phyloP scores from a whole-genome alignment of 2,797 vertebrate species.

The Anguilla megastoma region DNA sequence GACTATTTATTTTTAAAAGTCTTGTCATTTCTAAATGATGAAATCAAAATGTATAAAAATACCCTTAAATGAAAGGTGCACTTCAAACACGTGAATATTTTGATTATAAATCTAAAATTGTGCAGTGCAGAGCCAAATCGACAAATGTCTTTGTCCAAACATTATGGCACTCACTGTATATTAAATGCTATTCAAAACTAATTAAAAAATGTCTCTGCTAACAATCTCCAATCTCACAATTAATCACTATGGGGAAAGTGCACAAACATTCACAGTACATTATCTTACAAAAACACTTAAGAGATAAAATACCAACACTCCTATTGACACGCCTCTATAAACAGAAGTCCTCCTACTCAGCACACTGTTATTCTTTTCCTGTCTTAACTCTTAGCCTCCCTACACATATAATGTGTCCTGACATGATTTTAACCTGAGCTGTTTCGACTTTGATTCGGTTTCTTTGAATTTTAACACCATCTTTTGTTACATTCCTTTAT shows the following conservation, averaged over 20 bases:
- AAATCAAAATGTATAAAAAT: too few relatives aligned
- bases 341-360: neutral
- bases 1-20: too few relatives aligned
- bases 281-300: neutral
- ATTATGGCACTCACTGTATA: neutral
- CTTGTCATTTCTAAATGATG: too few relatives aligned
- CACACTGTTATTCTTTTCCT: neutral
- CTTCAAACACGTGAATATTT: too few relatives aligned
- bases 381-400: neutral
- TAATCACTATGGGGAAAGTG: neutral
- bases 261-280: neutral
- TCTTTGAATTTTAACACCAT: neutral
- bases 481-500: neutral
- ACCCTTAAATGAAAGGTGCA: too few relatives aligned
- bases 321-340: neutral
- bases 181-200: neutral
- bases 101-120: too few relatives aligned
- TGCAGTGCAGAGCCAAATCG: too few relatives aligned
- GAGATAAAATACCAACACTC: neutral
- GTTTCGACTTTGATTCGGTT: neutral
- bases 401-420: neutral
- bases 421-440: neutral
- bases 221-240: neutral
- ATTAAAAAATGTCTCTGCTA: neutral
- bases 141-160: too few relatives aligned